Conservation (phyloP, 2,888 invertebrate species). For the Brachylomia viminalis region DNA sequence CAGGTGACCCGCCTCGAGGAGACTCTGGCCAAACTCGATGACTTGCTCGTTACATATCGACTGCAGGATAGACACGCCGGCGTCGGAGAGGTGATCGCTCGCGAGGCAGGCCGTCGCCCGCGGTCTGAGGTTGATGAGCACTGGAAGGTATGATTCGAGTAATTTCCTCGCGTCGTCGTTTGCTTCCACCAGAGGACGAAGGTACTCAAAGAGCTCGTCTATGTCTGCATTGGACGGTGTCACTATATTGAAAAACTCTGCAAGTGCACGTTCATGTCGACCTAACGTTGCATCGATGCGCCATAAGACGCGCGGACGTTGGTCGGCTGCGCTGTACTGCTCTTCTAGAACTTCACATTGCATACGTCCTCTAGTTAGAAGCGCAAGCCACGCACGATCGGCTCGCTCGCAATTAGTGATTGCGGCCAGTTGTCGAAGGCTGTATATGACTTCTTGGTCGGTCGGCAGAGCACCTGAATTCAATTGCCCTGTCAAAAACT, state of each 20-base stretch:
- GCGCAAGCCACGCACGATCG: conserved; percentile 82
- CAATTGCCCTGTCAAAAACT: conserved; percentile 84
- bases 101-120: conserved; percentile 79
- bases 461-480: conserved; percentile 81
- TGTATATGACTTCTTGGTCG: conserved; percentile 79
- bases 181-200: conserved; percentile 71
- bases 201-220: conserved; percentile 83
- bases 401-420: conserved; percentile 77
- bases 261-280: conserved; percentile 72
- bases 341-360: conserved; percentile 71
- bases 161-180: conserved; percentile 65
- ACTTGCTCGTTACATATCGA: conserved; percentile 66
- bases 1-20: conserved; percentile 75
- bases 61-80: conserved; percentile 66
- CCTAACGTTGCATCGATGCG: conserved; percentile 75
- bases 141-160: conserved; percentile 72
- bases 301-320: conserved; percentile 81
- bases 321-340: conserved; percentile 61
- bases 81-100: conserved; percentile 70
- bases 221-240: conserved; percentile 78
- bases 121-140: conserved; percentile 78
- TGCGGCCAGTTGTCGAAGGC: conserved; percentile 75
- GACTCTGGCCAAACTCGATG: conserved; percentile 76
- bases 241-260: conserved; percentile 78
- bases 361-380: conserved; percentile 71